phyloP scores from a whole-genome alignment of 2,888 invertebrate genomes.

The Dryobotodes eremita region DNA sequence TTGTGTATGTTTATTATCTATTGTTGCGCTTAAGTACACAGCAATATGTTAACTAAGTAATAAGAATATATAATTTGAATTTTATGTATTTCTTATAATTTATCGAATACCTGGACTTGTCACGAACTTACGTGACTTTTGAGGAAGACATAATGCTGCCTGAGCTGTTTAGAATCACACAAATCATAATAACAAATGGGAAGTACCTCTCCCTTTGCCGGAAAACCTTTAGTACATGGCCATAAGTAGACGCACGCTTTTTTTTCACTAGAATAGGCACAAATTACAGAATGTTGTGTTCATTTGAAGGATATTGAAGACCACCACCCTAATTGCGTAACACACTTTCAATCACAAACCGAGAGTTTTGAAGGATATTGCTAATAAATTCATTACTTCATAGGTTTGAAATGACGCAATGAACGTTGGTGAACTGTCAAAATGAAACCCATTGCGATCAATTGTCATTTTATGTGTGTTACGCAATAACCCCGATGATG shows the following conservation, averaged over 20 bases:
- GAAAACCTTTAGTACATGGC: not conserved
- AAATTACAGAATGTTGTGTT: not conserved
- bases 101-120: conserved; percentile 19
- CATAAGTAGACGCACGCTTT: not conserved
- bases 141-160: not conserved
- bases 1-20: conserved; percentile 56
- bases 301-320: not conserved
- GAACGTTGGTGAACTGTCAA: too few species aligned
- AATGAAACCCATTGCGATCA: too few species aligned
- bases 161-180: not conserved
- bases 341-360: too few species aligned
- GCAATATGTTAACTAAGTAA: conserved; percentile 44
- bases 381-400: too few species aligned
- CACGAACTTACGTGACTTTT: not conserved
- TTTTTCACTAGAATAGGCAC: not conserved
- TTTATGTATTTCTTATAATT: conserved; percentile 46
- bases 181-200: not conserved
- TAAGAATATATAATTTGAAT: conserved; percentile 58
- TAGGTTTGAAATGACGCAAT: too few species aligned
- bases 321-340: too few species aligned
- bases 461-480: too few species aligned
- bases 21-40: conserved; percentile 55
- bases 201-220: not conserved
- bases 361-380: too few species aligned
- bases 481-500: too few species aligned